Evolutionary conservation across 2,113 vertebrate genomes (phyloP).

Genomic region (Nothoprocta pentlandii): DNA sequence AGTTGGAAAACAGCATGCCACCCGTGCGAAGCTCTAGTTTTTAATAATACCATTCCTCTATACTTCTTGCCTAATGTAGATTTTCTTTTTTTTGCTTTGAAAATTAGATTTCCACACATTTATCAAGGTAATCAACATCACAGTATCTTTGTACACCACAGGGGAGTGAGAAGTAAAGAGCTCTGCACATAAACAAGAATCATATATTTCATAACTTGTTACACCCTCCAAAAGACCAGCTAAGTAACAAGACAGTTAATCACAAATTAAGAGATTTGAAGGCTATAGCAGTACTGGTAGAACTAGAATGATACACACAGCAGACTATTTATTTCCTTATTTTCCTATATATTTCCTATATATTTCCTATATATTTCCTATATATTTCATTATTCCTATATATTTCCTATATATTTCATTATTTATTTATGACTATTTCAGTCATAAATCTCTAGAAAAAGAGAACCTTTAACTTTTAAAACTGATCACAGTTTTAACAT

Average conservation of each 20-base stretch:
- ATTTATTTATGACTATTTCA: too few relatives aligned
- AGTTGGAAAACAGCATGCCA: neutral
- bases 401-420: too few relatives aligned
- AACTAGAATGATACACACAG: neutral
- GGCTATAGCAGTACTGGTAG: neutral
- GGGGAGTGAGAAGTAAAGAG: neutral
- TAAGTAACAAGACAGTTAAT: conserved; percentile 1
- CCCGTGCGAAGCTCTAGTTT: neutral
- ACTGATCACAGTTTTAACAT: neutral
- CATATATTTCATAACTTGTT: neutral
- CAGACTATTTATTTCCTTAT: too few relatives aligned
- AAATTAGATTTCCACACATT: neutral
- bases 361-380: too few relatives aligned
- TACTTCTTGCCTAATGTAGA: neutral
- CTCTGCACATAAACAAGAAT: neutral
- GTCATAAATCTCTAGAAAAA: conserved; percentile 18
- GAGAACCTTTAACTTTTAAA: conserved; percentile 42
- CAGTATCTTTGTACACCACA: neutral
- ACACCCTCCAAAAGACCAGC: neutral
- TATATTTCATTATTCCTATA: too few relatives aligned
- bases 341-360: too few relatives aligned
- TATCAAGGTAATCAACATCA: neutral
- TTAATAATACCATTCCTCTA: neutral
- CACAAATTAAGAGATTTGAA: neutral
- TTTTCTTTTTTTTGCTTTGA: neutral